A percentile compares a stretch with the other conserved stretches of the same genome.
Conservation (phyloP, 1,140 invertebrate genomes). For the Zaprionus ghesquierei region DNA sequence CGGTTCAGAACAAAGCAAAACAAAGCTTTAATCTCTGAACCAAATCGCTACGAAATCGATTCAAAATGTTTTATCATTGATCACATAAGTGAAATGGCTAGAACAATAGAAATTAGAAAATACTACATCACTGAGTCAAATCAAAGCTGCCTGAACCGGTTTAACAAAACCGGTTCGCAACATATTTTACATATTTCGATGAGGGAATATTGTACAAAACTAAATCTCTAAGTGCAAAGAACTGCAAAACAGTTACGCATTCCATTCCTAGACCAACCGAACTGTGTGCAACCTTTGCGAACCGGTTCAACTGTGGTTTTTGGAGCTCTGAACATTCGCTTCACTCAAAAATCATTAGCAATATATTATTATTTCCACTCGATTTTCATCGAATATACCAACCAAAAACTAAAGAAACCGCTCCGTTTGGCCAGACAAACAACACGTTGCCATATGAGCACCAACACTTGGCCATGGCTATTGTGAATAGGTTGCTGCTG, state of each 20-base stretch:
- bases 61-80: too few relatives aligned
- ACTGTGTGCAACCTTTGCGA: background rate
- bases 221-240: too few relatives aligned
- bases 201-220: too few relatives aligned
- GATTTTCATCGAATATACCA: background rate
- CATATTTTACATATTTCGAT: too few relatives aligned
- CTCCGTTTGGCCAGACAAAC: conserved; percentile 8
- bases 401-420: conserved; percentile 12
- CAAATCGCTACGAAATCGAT: too few relatives aligned
- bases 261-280: too few relatives aligned
- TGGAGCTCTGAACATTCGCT: too few relatives aligned
- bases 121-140: background rate
- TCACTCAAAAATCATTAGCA: background rate
- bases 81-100: too few relatives aligned
- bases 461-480: conserved; percentile 31
- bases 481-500: conserved; percentile 14
- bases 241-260: too few relatives aligned
- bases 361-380: background rate
- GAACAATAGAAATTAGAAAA: too few relatives aligned
- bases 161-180: background rate
- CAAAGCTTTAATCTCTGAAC: too few relatives aligned
- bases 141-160: background rate
- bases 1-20: background rate
- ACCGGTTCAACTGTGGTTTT: background rate
- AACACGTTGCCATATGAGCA: conserved; percentile 23